phyloP scores from a whole-genome alignment of 2,888 invertebrate genomes.

The Esperia sulphurella region DNA sequence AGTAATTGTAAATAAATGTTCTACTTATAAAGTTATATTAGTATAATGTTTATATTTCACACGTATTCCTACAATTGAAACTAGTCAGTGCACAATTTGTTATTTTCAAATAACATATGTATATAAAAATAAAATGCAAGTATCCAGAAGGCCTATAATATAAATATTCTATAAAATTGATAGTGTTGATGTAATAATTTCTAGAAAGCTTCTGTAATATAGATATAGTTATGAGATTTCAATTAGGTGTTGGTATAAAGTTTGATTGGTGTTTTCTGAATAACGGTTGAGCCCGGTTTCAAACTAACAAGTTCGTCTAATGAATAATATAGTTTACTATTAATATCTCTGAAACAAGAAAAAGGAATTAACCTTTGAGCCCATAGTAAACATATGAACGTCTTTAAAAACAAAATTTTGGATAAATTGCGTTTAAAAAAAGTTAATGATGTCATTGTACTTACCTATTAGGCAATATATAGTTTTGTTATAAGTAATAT shows the following conservation, averaged over 20 bases:
- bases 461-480: too few relatives aligned
- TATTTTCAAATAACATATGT: background rate
- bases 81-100: slow-evolving; percentile 3
- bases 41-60: background rate
- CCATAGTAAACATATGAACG: too few relatives aligned
- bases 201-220: background rate
- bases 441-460: too few relatives aligned
- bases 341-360: too few relatives aligned
- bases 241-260: slow-evolving; percentile 6
- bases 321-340: too few relatives aligned
- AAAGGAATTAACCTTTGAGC: too few relatives aligned
- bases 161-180: slow-evolving; percentile 9
- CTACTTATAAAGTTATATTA: background rate
- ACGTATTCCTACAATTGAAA: background rate
- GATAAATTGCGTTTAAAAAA: too few relatives aligned
- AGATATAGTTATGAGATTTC: background rate
- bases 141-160: slow-evolving; percentile 57
- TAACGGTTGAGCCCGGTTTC: slow-evolving; percentile 65
- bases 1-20: background rate
- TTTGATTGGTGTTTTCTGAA: slow-evolving; percentile 42
- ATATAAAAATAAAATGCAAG: slow-evolving; percentile 33
- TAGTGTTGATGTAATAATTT: background rate
- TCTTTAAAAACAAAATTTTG: too few relatives aligned
- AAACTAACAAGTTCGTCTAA: slow-evolving; percentile 27
- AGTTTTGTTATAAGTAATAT: too few relatives aligned